A percentile compares a stretch with the other conserved stretches of the same genome.
Conservation (phyloP, 2,888 invertebrate genomes). For the Thera britannica region DNA sequence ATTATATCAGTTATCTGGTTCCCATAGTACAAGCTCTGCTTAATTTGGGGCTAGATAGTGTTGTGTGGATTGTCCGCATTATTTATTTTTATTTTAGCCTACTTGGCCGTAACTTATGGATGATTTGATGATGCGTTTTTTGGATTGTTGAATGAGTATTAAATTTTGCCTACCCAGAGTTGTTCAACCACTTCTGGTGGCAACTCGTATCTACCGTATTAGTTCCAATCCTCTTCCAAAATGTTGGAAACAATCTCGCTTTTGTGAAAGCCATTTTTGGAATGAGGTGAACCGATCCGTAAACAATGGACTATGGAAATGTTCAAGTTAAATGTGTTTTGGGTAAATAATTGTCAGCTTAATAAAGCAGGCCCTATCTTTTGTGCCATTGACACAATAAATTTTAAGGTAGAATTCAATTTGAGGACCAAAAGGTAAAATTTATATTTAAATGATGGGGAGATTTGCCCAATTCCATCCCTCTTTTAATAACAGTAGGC, state of each 20-base stretch:
- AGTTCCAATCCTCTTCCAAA: slow-evolving; percentile 75
- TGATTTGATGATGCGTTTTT: no score
- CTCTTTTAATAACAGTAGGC: no score
- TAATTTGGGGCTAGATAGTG: no score
- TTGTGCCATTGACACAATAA: slow-evolving; percentile 11
- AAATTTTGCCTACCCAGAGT: not conserved
- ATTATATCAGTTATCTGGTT: no score
- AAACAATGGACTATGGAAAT: slow-evolving; percentile 45
- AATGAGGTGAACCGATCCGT: slow-evolving; percentile 50
- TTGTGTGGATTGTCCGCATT: no score
- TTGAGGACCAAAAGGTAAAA: not conserved
- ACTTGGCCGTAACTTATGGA: no score
- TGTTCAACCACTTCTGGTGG: slow-evolving; percentile 4
- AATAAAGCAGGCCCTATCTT: slow-evolving; percentile 13
- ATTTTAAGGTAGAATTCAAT: not conserved
- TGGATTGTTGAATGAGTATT: no score
- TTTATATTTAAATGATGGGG: not conserved
- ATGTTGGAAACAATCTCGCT: slow-evolving; percentile 75
- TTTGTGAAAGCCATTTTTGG: slow-evolving; percentile 67
- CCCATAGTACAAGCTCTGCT: no score
- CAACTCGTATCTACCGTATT: slow-evolving; percentile 49
- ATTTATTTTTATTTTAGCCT: no score
- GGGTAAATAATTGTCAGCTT: slow-evolving; percentile 25
- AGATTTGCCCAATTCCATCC: no score
- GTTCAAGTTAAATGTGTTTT: slow-evolving; percentile 26